Evolutionary conservation across 2,888 invertebrate species (phyloP), one percentile per base, ranked within the genome.

Genomic region (Dendrolimus houi): DNA sequence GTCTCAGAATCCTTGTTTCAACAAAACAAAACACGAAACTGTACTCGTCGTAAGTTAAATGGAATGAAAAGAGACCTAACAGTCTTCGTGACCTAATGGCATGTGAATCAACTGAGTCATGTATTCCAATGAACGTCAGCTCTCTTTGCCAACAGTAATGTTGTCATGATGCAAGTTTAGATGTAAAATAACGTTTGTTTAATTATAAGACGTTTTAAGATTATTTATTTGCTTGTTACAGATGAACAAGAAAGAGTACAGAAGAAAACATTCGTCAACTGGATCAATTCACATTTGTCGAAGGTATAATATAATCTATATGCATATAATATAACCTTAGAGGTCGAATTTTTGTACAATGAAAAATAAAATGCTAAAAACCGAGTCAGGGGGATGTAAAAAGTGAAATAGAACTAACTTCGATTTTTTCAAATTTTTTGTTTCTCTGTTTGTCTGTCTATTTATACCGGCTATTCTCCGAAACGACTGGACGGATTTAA

Each of bases 241-340:
- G 99, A 98, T 94, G 98, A 99, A 92, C 98, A 99, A 92, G 98
- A 99, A 92, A 94, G 98, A 86, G 98, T 99, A 69, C 99, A 99
- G 89, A 99, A 98, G 94, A 99, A 99, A 90, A 99, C 98, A 66
- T 99, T 99, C 87, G 97, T 98, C 74, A 99, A 99, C 91, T 99
- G 99, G 98, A 98, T 99, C 90, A 99, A 99, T 92, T 98, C 98
- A 81, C 97, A 98, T 92, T 93, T 99, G 77, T 95, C 95, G 77
- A 97, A 98, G 96, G 98, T 98, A 29, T 29, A 29, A 29, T 29
- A 29, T 29, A 6, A 14, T 14, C 14, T 14, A 14, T 14, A 14
- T n/a, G n/a, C 14, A 14, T 14, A 14, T 14, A 14, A 14, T 1
- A 14, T 1, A 14, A 14, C 1, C 1, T 1, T 14, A 14, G 1